Percentiles rank a stretch among this genome's conserved stretches.
Evolutionary conservation across 2,113 vertebrate species (phyloP).

Genomic region (Pristiophorus japonicus): DNA sequence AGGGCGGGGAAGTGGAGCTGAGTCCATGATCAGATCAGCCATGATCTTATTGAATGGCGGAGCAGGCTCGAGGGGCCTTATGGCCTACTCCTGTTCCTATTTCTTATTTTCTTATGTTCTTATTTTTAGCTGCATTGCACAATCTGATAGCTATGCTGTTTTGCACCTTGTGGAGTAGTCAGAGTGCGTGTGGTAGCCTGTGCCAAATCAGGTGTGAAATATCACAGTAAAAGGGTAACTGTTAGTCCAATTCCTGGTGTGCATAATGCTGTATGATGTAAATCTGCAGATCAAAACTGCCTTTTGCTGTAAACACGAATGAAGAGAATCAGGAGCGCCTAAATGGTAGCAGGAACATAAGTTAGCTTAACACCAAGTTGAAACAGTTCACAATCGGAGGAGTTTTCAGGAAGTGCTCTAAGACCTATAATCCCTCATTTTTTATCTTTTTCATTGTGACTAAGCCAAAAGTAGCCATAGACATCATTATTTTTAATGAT

Average conservation of each 20-base stretch:
- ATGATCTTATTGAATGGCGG: too few species aligned
- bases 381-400: neutral
- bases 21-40: too few species aligned
- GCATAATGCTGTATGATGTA: neutral
- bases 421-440: neutral
- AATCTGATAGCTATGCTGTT: neutral
- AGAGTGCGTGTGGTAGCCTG: neutral
- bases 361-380: neutral
- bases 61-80: too few species aligned
- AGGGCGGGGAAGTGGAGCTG: too few species aligned
- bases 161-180: neutral
- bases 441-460: neutral
- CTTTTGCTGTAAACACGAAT: neutral
- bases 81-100: too few species aligned
- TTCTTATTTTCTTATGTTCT: too few species aligned
- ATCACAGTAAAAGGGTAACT: neutral
- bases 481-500: conserved; percentile 4
- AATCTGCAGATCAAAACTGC: neutral
- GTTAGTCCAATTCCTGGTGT: neutral
- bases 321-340: neutral
- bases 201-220: neutral
- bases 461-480: neutral
- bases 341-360: neutral
- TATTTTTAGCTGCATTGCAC: neutral
- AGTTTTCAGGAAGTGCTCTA: neutral